These are phyloP conservation scores for Spheniscus humboldti DNA, from an alignment of 2,797 vertebrate genomes.

Conservation along the genomic window DNA sequence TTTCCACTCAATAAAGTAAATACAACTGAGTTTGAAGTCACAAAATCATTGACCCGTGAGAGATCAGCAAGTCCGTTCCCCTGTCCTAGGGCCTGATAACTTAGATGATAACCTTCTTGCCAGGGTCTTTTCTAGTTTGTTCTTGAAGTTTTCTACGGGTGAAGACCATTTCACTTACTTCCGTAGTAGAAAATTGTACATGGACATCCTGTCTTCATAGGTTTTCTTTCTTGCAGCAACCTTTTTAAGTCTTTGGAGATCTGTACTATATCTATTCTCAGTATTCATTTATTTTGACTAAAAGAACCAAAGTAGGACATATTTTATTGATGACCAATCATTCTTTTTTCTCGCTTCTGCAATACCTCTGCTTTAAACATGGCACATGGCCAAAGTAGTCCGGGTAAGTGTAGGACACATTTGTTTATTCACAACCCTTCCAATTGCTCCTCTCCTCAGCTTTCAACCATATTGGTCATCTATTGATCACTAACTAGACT, in stretches of 20 bases:
- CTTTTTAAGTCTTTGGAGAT: neutral
- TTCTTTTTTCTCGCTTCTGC: neutral
- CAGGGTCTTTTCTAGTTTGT: neutral
- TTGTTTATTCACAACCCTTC: neutral
- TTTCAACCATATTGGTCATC: neutral
- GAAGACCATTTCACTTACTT: neutral
- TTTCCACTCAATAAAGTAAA: neutral
- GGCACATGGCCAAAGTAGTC: fast-evolving
- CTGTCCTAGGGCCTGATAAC: neutral
- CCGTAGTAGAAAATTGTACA: neutral
- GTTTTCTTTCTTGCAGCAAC: neutral
- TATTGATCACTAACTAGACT: neutral
- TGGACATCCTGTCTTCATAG: neutral
- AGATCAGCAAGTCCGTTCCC: neutral
- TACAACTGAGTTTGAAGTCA: neutral
- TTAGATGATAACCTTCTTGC: neutral
- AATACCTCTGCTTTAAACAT: neutral
- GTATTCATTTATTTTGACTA: neutral
- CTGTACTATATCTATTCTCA: neutral
- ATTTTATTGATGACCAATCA: neutral
- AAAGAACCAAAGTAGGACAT: neutral
- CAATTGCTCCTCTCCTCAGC: neutral
- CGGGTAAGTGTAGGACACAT: neutral
- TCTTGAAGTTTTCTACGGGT: neutral
- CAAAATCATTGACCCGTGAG: neutral